Conservation (phyloP, 2,797 vertebrate species). For the Euphonia xanthogaster region DNA sequence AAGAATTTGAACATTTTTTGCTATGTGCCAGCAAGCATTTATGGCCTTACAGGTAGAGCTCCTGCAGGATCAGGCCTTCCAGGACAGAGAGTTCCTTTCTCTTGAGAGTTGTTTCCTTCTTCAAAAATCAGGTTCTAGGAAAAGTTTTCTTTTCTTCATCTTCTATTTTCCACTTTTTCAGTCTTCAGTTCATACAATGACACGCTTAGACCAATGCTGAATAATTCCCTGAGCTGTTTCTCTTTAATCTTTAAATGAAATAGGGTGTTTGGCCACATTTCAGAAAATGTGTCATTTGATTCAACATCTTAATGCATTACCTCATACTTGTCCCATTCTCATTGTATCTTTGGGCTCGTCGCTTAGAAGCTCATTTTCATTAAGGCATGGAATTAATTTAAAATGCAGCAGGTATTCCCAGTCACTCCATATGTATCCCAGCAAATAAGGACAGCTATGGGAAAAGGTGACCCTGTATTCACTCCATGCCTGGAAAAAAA, state of each 20-base stretch:
- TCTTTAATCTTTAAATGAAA: not conserved
- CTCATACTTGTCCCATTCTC: not conserved
- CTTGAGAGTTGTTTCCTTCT: not conserved
- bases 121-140: not conserved
- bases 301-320: not conserved
- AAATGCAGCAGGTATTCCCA: not conserved
- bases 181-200: not conserved
- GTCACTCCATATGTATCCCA: not conserved
- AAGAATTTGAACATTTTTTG: not conserved
- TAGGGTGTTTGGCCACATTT: not conserved
- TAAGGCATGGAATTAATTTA: not conserved
- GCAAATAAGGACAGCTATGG: not conserved
- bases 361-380: not conserved
- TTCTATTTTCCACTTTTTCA: not conserved
- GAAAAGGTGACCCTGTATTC: not conserved
- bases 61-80: not conserved
- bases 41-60: not conserved
- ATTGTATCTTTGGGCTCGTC: not conserved
- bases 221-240: not conserved
- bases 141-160: not conserved
- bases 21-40: rapidly evolving
- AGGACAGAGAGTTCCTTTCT: not conserved
- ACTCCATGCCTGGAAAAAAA: not conserved
- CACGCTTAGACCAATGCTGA: not conserved
- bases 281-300: not conserved